These are phyloP conservation scores for Encarsia formosa DNA, from an alignment of 2,888 invertebrate genomes.

Conservation along the genomic window DNA sequence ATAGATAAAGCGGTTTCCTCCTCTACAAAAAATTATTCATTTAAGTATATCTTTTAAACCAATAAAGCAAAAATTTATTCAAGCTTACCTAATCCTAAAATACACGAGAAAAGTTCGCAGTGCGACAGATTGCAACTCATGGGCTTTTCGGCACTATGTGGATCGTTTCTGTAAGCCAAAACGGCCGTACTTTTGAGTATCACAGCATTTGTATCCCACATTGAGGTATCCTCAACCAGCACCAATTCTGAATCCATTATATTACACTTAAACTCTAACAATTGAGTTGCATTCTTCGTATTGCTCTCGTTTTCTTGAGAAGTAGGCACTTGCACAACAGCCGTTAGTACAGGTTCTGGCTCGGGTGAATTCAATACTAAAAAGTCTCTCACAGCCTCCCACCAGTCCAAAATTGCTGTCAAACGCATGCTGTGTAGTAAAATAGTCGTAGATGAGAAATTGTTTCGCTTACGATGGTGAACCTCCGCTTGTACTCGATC, in stretches of 20 bases:
- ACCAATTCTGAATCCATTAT: conserved; percentile 94
- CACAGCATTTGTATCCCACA: conserved; percentile 88
- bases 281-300: conserved; percentile 40
- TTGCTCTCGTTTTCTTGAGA: conserved; percentile 26
- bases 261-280: conserved; percentile 84
- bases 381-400: conserved; percentile 79
- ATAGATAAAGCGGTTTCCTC: conserved; percentile 92
- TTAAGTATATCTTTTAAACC: background rate
- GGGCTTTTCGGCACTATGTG: conserved; percentile 66
- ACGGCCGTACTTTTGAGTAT: conserved; percentile 90
- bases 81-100: conserved; percentile 61
- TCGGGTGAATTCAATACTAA: conserved; percentile 56
- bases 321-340: conserved; percentile 31
- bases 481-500: conserved; percentile 71
- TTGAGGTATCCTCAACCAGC: conserved; percentile 84
- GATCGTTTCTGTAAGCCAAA: conserved; percentile 68
- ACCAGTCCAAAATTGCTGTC: conserved; percentile 92
- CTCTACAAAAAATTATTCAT: too few relatives aligned
- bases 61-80: background rate
- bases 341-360: conserved; percentile 38
- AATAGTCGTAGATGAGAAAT: conserved; percentile 76
- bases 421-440: conserved; percentile 91
- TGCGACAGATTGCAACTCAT: conserved; percentile 83
- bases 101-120: conserved; percentile 90
- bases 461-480: conserved; percentile 67